Percentiles rank a stretch among this genome's conserved stretches.
Evolutionary conservation across 2,888 invertebrate species (phyloP).

Genomic region (Antheraea yamamai): DNA sequence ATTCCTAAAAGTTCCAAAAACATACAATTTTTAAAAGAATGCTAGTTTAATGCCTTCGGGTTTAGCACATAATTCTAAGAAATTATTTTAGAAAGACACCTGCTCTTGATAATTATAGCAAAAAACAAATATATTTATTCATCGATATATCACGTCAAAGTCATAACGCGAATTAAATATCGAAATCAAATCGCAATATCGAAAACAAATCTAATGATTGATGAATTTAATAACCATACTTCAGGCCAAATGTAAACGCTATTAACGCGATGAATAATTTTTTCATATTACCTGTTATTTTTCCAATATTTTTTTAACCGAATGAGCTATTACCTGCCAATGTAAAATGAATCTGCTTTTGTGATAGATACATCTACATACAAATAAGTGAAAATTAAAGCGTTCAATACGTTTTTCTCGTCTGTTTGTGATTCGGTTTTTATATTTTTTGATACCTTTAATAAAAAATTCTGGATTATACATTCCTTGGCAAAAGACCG

Average conservation of each 20-base stretch:
- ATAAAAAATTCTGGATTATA: too few species aligned
- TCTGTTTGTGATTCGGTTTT: too few species aligned
- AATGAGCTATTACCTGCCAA: neutral
- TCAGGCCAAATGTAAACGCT: slow-evolving; percentile 6
- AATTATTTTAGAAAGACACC: neutral
- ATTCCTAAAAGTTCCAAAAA: too few species aligned
- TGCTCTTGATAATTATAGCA: neutral
- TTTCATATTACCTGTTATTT: neutral
- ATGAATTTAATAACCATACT: slow-evolving; percentile 12
- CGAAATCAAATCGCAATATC: neutral
- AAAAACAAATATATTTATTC: neutral
- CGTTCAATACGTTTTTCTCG: neutral
- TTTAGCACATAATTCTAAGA: neutral
- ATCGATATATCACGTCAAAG: slow-evolving; percentile 9
- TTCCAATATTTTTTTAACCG: slow-evolving; percentile 5
- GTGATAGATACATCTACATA: too few species aligned
- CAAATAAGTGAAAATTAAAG: neutral
- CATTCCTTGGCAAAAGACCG: too few species aligned
- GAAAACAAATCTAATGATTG: slow-evolving; percentile 14
- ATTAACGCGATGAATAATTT: neutral
- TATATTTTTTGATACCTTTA: too few species aligned
- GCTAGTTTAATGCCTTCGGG: neutral
- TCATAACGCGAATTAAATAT: neutral
- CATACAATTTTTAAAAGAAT: too few species aligned
- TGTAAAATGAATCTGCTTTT: neutral